Evolutionary conservation across 64 coral and sea anemone species (phyloP).

Genomic region (Pocillopora damicornis): DNA sequence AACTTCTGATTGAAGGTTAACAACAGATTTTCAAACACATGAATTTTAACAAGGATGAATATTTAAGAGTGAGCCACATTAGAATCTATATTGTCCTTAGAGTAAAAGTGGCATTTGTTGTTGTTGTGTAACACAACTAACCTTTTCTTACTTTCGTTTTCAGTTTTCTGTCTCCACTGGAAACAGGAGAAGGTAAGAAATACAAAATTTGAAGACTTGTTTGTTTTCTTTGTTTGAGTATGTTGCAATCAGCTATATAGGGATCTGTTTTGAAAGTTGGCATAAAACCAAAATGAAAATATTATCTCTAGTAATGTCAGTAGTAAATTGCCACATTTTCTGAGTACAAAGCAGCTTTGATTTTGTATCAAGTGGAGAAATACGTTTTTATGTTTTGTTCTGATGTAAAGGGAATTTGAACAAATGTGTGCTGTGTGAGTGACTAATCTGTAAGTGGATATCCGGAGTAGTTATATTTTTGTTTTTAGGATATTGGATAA

Average conservation of each 20-base stretch:
- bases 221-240: not conserved
- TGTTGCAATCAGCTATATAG: not conserved
- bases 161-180: conserved; percentile 25
- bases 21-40: not conserved
- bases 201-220: not conserved
- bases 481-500: not conserved
- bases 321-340: not conserved
- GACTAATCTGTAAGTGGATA: not conserved
- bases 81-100: not conserved
- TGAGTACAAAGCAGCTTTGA: too few relatives aligned
- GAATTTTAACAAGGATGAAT: not conserved
- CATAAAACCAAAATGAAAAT: not conserved
- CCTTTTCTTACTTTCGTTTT: not conserved
- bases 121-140: not conserved
- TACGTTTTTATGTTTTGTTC: not conserved
- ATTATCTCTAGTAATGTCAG: not conserved
- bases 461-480: not conserved
- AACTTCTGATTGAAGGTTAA: not conserved
- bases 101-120: not conserved
- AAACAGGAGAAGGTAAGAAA: conserved; percentile 20
- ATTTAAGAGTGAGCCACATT: not conserved
- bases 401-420: not conserved
- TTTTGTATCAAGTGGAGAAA: not conserved
- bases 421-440: not conserved
- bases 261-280: not conserved